A percentile compares a stretch with the other conserved stretches of the same genome.
phyloP scores from a whole-genome alignment of 2,113 vertebrate genomes.

The Hylia prasina region DNA sequence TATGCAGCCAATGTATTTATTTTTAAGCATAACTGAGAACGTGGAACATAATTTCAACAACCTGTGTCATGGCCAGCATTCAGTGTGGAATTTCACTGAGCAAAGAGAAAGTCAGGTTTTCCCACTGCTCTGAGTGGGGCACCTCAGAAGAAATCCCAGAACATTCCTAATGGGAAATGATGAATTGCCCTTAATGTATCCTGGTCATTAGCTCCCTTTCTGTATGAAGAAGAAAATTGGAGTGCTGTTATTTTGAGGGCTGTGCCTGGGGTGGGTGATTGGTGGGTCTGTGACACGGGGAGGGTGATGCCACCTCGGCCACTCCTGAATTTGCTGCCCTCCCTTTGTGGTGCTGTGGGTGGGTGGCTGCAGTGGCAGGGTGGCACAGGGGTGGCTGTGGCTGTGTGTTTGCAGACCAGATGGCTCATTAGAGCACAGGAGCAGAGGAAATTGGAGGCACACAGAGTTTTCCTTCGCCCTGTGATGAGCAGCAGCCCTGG shows the following conservation, averaged over 20 bases:
- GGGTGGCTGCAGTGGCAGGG: not conserved
- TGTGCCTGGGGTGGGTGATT: not conserved
- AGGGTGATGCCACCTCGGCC: rapidly evolving
- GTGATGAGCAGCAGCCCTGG: slow-evolving; percentile 4
- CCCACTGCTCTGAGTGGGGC: not conserved
- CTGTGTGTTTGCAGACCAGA: slow-evolving; percentile 1
- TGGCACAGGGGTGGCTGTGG: not conserved
- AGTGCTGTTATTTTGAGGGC: not conserved
- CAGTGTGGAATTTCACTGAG: rapidly evolving
- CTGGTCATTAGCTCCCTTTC: not conserved
- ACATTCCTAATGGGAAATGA: not conserved
- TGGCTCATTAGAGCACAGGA: slow-evolving; percentile 39
- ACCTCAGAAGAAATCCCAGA: not conserved
- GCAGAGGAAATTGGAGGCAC: slow-evolving; percentile 34
- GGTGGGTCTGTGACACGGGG: not conserved
- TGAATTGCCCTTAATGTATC: not conserved
- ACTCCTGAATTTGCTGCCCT: not conserved
- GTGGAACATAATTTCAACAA: not conserved
- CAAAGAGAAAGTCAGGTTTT: not conserved
- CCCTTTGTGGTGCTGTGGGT: rapidly evolving
- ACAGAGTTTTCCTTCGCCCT: not conserved
- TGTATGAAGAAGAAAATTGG: not conserved
- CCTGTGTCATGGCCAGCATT: not conserved
- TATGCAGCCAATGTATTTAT: not conserved
- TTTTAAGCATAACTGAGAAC: not conserved